Evolutionary conservation across 2,113 vertebrate genomes (phyloP).

Genomic region (Coptodon rendalli): DNA sequence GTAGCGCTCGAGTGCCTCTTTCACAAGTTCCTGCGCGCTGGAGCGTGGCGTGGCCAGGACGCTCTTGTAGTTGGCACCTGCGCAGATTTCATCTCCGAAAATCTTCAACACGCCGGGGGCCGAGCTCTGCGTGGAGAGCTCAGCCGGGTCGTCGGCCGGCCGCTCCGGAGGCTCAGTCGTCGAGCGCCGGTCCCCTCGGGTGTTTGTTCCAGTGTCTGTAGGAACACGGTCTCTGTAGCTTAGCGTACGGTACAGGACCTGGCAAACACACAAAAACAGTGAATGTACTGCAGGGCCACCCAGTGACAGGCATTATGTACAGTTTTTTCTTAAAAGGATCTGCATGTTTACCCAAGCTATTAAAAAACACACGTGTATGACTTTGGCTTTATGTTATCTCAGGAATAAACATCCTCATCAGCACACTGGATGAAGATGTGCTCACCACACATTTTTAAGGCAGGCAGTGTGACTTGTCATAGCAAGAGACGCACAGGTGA

Average conservation of each 20-base stretch:
- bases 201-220: conserved; percentile 58
- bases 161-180: conserved; percentile 66
- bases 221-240: conserved; percentile 83
- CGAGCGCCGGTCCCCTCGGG: conserved; percentile 64
- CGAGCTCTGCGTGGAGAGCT: conserved; percentile 90
- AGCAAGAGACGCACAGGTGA: not conserved
- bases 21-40: conserved; percentile 85
- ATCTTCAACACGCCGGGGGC: conserved; percentile 92
- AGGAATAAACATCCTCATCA: not conserved
- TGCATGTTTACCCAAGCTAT: not conserved
- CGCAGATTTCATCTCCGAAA: conserved; percentile 88
- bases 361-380: not conserved
- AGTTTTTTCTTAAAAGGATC: not conserved
- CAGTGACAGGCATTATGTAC: not conserved
- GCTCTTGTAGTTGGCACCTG: conserved; percentile 93
- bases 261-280: not conserved
- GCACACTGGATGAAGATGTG: not conserved
- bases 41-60: conserved; percentile 88
- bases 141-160: conserved; percentile 79
- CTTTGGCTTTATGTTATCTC: not conserved
- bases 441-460: not conserved
- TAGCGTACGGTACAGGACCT: conserved; percentile 85
- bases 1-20: conserved; percentile 90
- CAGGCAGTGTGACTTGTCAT: not conserved
- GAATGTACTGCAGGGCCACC: not conserved